Evolutionary conservation across 1,140 invertebrate genomes (phyloP).

Genomic region (Papilio helenus): DNA sequence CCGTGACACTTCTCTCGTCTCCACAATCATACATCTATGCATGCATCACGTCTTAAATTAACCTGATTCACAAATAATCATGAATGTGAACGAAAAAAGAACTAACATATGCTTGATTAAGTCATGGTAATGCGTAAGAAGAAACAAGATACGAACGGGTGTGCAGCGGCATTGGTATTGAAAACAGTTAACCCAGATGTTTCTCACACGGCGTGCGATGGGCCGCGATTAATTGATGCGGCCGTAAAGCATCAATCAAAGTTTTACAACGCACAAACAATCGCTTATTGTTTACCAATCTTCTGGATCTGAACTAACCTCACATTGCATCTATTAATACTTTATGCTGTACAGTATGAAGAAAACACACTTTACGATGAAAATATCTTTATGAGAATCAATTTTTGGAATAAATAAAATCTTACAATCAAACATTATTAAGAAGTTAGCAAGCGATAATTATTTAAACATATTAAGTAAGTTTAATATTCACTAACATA

Average conservation of each 20-base stretch:
- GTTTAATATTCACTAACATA: neutral
- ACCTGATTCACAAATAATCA: slow-evolving; percentile 11
- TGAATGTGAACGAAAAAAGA: slow-evolving; percentile 3
- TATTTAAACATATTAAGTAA: neutral
- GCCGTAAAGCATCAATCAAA: slow-evolving; percentile 76
- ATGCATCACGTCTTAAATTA: neutral
- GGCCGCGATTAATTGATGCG: slow-evolving; percentile 70
- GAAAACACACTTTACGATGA: neutral
- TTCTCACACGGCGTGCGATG: slow-evolving; percentile 46
- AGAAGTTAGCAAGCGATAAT: neutral
- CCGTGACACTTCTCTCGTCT: neutral
- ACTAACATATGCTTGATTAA: slow-evolving; percentile 48
- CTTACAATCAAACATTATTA: neutral
- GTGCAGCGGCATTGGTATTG: slow-evolving; percentile 66
- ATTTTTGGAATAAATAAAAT: neutral
- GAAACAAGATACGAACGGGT: slow-evolving; percentile 46
- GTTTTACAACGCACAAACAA: slow-evolving; percentile 73
- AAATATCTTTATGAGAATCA: neutral
- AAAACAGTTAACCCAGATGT: slow-evolving; percentile 76
- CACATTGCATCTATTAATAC: slow-evolving; percentile 29
- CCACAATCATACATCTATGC: neutral
- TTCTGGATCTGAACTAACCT: slow-evolving; percentile 49
- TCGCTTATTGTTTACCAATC: slow-evolving; percentile 66
- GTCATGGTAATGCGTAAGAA: neutral
- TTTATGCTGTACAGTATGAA: neutral